Conservation (phyloP, 1,140 invertebrate genomes). For the Tachypleus tridentatus region DNA sequence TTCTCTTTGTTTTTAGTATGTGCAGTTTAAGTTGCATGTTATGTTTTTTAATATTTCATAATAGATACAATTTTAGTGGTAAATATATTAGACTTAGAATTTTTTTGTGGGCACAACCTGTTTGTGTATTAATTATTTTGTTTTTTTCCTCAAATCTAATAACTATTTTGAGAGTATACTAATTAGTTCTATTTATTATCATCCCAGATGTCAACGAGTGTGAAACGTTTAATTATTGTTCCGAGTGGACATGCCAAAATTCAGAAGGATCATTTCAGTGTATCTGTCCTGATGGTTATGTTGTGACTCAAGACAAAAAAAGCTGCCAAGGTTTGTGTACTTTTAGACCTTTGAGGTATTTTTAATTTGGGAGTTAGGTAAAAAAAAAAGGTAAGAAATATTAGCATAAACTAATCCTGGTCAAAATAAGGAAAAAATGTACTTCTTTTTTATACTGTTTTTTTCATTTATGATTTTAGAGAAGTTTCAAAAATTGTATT, state of each 20-base stretch:
- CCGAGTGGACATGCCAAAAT: slow-evolving; percentile 79
- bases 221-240: slow-evolving; percentile 58
- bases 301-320: slow-evolving; percentile 50
- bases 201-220: slow-evolving; percentile 67
- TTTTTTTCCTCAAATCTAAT: slow-evolving; percentile 59
- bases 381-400: too few species aligned
- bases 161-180: slow-evolving; percentile 27
- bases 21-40: too few species aligned
- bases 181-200: slow-evolving; percentile 26
- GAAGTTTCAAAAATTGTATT: too few species aligned
- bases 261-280: slow-evolving; percentile 73
- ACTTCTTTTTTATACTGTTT: too few species aligned
- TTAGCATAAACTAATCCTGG: too few species aligned
- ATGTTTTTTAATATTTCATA: slow-evolving; percentile 45
- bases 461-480: too few species aligned
- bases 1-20: too few species aligned
- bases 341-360: too few species aligned
- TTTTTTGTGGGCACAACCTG: slow-evolving; percentile 63
- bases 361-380: too few species aligned
- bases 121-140: slow-evolving; percentile 36
- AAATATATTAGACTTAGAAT: slow-evolving; percentile 52
- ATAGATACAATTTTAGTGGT: slow-evolving; percentile 35
- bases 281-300: slow-evolving; percentile 72
- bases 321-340: slow-evolving; percentile 47
- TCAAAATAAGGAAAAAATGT: too few species aligned